phyloP scores from a whole-genome alignment of 2,888 invertebrate genomes.

The Neelides folsomi region DNA sequence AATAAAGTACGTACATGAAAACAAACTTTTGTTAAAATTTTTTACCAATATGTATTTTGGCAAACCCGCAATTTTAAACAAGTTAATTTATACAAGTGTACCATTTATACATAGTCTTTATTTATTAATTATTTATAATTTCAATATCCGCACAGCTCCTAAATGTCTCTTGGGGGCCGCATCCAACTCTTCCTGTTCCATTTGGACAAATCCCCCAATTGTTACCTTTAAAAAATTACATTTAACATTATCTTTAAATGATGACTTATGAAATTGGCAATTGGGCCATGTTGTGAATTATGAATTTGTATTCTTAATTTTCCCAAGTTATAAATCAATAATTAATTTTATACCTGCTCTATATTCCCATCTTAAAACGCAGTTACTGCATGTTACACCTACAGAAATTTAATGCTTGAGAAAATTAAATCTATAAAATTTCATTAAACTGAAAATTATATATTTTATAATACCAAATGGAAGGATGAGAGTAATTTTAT shows the following conservation, averaged over 20 bases:
- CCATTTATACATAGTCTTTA: background rate
- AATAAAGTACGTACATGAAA: too few species aligned
- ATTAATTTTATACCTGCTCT: constrained; percentile 12
- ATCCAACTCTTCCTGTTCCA: constrained; percentile 48
- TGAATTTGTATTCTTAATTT: background rate
- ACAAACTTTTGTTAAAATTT: too few species aligned
- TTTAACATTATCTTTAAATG: too few species aligned
- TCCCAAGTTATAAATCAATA: background rate
- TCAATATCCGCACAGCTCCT: constrained; percentile 72
- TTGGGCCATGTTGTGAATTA: background rate
- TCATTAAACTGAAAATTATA: too few species aligned
- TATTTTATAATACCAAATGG: too few species aligned
- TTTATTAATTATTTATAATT: background rate
- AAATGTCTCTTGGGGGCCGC: constrained; percentile 77
- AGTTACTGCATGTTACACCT: background rate
- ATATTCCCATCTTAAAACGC: constrained; percentile 13
- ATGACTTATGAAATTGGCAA: background rate
- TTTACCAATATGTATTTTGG: too few species aligned
- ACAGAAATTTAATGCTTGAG: background rate
- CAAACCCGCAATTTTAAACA: too few species aligned
- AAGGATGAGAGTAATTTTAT: constrained; percentile 2
- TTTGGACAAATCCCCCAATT: constrained; percentile 81
- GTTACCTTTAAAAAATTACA: constrained; percentile 55
- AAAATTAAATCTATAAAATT: too few species aligned
- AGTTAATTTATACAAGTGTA: background rate